Evolutionary conservation across 2,888 invertebrate genomes (phyloP).

Genomic region (Drosophila bunnanda): DNA sequence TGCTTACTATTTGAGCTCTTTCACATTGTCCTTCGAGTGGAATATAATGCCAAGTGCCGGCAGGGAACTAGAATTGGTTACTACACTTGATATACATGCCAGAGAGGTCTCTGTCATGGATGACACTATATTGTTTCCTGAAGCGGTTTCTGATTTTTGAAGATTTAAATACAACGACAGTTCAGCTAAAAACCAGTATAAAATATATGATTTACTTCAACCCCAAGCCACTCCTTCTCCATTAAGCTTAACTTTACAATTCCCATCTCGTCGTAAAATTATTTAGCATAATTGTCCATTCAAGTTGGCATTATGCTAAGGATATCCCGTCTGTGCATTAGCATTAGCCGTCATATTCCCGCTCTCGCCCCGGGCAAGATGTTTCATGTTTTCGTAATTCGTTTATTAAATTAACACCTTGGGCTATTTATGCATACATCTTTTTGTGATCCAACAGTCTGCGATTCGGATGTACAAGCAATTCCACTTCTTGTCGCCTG

Average conservation of each 20-base stretch:
- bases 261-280: slow-evolving; percentile 6
- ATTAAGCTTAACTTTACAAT: neutral
- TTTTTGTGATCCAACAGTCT: slow-evolving; percentile 25
- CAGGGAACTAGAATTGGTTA: neutral
- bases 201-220: neutral
- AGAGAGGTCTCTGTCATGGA: neutral
- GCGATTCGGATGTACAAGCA: slow-evolving; percentile 53
- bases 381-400: slow-evolving; percentile 58
- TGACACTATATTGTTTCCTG: neutral
- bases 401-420: slow-evolving; percentile 66
- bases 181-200: neutral
- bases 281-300: slow-evolving; percentile 41
- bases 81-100: no score
- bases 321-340: slow-evolving; percentile 39
- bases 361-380: slow-evolving; percentile 15
- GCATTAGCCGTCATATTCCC: slow-evolving; percentile 36
- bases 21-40: neutral
- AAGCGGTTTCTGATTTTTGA: fast-evolving
- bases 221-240: neutral
- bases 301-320: slow-evolving; percentile 42
- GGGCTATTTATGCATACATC: slow-evolving; percentile 61
- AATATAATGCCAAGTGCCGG: no score
- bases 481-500: slow-evolving; percentile 15
- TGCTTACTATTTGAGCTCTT: neutral
- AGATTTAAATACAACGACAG: no score